Percentiles rank a stretch among this genome's conserved stretches.
Conservation (phyloP, 1,140 invertebrate genomes). For the Procambarus clarkii region DNA sequence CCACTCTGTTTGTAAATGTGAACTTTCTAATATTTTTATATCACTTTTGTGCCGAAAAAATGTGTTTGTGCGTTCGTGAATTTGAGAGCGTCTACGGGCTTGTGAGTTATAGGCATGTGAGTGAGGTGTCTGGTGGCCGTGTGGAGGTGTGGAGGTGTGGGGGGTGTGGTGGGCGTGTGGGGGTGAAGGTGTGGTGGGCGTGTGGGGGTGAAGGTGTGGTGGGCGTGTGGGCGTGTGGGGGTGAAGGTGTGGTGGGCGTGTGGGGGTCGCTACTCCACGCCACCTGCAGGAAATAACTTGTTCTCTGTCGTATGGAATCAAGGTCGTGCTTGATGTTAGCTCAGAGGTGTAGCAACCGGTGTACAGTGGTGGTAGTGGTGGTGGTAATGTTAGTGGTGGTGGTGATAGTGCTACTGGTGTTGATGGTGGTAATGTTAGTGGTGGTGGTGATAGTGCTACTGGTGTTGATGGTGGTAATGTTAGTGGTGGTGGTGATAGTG, state of each 20-base stretch:
- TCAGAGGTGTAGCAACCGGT: not conserved
- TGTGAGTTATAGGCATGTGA: not conserved
- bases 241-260: not conserved
- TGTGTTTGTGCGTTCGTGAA: not conserved
- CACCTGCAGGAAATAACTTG: conserved; percentile 3
- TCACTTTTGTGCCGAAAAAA: too few relatives aligned
- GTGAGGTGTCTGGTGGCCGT: not conserved
- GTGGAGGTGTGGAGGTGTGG: not conserved
- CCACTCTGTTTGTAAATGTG: too few relatives aligned
- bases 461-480: too few relatives aligned
- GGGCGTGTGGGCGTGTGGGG: not conserved
- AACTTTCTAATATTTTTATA: too few relatives aligned
- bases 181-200: not conserved
- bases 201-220: not conserved
- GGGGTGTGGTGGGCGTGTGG: not conserved
- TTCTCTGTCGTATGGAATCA: not conserved
- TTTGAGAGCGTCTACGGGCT: not conserved
- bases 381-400: not conserved
- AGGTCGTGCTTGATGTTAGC: not conserved
- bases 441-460: too few relatives aligned
- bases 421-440: too few relatives aligned
- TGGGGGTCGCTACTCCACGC: not conserved
- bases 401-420: too few relatives aligned
- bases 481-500: too few relatives aligned
- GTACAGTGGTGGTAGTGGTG: not conserved